phyloP scores from a whole-genome alignment of 2,113 vertebrate genomes.

The Nycticorax nycticorax region DNA sequence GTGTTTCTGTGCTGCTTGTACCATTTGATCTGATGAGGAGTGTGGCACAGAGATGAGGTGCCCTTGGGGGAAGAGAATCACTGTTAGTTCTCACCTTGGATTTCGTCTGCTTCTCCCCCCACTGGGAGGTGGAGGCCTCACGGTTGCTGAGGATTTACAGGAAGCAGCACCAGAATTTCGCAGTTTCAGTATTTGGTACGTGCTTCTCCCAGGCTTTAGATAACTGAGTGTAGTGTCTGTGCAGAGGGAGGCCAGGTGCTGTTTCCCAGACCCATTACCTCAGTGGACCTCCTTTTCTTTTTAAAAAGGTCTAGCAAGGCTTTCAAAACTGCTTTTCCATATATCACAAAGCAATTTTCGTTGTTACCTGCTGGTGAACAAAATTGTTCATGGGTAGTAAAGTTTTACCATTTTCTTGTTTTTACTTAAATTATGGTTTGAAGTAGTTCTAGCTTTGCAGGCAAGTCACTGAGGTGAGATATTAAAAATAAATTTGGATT shows the following conservation, averaged over 20 bases:
- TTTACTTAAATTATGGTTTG: not conserved
- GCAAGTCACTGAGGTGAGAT: not conserved
- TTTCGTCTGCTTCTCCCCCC: not conserved
- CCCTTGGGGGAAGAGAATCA: not conserved
- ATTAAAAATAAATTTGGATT: not conserved
- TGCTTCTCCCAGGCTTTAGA: not conserved
- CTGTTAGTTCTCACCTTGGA: not conserved
- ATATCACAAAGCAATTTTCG: not conserved
- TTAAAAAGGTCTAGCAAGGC: not conserved
- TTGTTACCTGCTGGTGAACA: not conserved
- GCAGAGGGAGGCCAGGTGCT: not conserved
- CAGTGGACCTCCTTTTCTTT: not conserved
- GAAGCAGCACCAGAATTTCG: not conserved
- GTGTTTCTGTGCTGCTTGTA: not conserved
- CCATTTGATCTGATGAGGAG: not conserved
- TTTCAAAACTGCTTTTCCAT: not conserved
- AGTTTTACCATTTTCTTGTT: not conserved
- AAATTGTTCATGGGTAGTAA: not conserved
- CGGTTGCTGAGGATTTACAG: not conserved
- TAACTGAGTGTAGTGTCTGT: not conserved
- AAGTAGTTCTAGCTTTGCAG: not conserved
- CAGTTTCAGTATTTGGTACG: not conserved
- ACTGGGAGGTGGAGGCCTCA: not conserved
- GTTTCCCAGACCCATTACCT: not conserved
- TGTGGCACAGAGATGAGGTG: not conserved